These are phyloP conservation scores for Tenthredo amoena DNA, from an alignment of 2,888 invertebrate genomes.

Conservation along the genomic window DNA sequence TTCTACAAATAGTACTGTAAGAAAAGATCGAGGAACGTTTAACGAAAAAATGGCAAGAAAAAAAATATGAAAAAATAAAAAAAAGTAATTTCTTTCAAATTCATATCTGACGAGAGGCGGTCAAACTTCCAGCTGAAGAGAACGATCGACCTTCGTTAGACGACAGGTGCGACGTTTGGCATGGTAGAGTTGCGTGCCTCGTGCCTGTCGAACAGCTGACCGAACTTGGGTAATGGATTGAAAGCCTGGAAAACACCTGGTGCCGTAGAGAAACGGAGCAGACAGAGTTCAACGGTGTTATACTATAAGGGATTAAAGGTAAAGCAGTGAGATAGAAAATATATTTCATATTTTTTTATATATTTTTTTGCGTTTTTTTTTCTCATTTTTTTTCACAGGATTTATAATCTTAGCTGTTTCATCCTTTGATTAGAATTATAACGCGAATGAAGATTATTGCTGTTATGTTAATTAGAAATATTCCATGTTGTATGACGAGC, in stretches of 20 bases:
- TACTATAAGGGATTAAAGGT: neutral
- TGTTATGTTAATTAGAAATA: neutral
- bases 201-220: slow-evolving; percentile 47
- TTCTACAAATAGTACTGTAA: neutral
- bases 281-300: neutral
- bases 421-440: neutral
- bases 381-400: neutral
- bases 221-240: slow-evolving; percentile 47
- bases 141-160: slow-evolving; percentile 5
- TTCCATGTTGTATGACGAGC: neutral
- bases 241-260: slow-evolving; percentile 37
- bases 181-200: neutral
- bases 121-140: neutral
- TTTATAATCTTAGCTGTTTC: neutral
- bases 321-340: neutral
- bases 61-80: neutral
- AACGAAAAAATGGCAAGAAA: neutral
- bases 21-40: neutral
- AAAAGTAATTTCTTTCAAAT: neutral
- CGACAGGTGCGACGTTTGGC: slow-evolving; percentile 21
- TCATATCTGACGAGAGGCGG: neutral
- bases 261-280: slow-evolving; percentile 7
- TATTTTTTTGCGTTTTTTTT: too few species aligned
- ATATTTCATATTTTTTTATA: neutral
- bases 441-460: neutral